Base-by-base conservation (phyloP, 1,140 invertebrate species). In the Aporrectodea caliginosa region DNA sequence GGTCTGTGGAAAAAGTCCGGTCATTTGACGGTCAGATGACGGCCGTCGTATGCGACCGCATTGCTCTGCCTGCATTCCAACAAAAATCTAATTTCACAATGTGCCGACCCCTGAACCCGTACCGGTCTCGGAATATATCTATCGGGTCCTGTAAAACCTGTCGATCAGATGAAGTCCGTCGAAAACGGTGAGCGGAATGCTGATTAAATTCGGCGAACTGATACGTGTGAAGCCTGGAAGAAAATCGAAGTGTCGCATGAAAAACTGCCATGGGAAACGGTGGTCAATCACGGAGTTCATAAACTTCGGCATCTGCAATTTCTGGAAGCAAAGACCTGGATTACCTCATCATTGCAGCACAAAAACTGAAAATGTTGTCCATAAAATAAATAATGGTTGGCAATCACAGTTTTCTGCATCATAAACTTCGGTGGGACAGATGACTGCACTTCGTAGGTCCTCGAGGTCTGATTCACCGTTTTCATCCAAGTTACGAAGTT, bases 81-180 rank as follows among this genome's bases (percentile, higher is more conserved):
- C 43, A 58, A 58, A 58, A 58, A 58, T 58, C 43, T 58, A 58
- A 58, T 58, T 58, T 58, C 43, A 58, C 43, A 58, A 58, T 58
- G 43, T 22, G 43, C 43, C 43, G 43, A 58, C 43, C 43, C 22
- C 43, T 58, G 43, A 58, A 58, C 43, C 22, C 43, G 43, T 22
- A 58, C 22, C 22, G 6, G 43, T 58, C 22, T 6, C 22, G 22
- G 43, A 58, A 58, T 58, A n/a, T n/a, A 58, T 58, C 43, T 58
- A 58, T 58, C 43, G 43, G 43, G 43, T 58, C 43, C 43, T 58
- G 43, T 58, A 58, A 58, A 58, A 58, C 43, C 43, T 58, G 43
- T 58, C 43, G 43, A 58, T 58, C 43, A 58, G 43, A 58, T 58
- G 43, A 58, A 58, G 43, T 58, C 43, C 6, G 43, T 58, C 6